Evolutionary conservation across 1,140 invertebrate species (phyloP).

Genomic region (Drosophila sproati): DNA sequence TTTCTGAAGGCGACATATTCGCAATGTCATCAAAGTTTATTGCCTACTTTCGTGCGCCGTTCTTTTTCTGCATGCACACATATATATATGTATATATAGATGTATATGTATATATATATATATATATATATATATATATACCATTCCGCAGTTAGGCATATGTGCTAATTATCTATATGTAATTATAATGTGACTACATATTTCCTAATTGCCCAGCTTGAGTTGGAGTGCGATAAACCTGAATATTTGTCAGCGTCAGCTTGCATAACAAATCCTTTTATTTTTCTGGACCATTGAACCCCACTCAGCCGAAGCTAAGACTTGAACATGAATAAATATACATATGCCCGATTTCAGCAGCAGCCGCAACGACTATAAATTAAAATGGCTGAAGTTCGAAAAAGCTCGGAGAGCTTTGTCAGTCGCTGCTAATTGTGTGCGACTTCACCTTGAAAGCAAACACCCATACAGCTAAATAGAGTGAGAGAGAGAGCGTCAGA

Average conservation of each 20-base stretch:
- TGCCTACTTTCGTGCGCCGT: background rate
- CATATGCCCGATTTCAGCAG: constrained; percentile 6
- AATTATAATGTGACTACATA: no score
- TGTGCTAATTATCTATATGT: background rate
- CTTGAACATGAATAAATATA: background rate
- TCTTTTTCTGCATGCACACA: background rate
- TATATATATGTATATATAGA: background rate
- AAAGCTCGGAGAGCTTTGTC: constrained; percentile 65
- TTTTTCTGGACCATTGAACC: constrained; percentile 27
- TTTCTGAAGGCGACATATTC: constrained; percentile 1
- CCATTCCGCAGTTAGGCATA: background rate
- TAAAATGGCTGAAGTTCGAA: constrained; percentile 60
- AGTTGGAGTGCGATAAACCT: no score
- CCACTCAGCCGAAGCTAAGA: background rate
- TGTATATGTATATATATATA: background rate
- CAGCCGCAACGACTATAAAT: constrained; percentile 14
- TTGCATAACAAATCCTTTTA: background rate
- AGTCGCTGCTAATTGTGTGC: constrained; percentile 23
- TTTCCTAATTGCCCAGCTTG: no score
- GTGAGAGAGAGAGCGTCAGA: constrained; percentile 8
- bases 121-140: background rate
- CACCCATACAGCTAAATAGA: constrained; percentile 17
- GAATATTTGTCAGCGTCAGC: no score
- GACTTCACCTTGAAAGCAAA: constrained; percentile 58
- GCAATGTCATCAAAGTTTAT: constrained; percentile 1